Evolutionary conservation across 2,888 invertebrate species (phyloP), one percentile per base, ranked within the genome.

Genomic region (Cryptophagus acutangulus): DNA sequence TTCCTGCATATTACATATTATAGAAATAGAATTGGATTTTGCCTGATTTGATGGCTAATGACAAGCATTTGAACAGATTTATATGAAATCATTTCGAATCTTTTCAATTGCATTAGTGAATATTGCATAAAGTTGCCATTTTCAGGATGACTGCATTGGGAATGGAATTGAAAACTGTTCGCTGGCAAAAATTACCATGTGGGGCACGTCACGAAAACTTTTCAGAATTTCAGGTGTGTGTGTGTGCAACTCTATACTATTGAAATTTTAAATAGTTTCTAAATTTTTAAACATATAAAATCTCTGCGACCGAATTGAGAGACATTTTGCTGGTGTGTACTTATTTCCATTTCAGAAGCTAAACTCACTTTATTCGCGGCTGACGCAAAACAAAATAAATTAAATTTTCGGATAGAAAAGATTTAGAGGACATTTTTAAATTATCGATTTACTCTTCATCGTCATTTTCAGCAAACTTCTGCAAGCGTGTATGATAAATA

Each of bases 231-330:
- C 46, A 39, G 35, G 41, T 38, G 39, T n/a, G n/a, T n/a, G n/a
- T n/a, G n/a, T n/a, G n/a, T n/a, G n/a, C 24, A n/a, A 6, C 24
- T 6, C 24, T n/a, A 20, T 20, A n/a, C 40, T 39, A 49, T 49
- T 49, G 49, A 47, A 46, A 51, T 42, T 52, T 49, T 49, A 49
- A 49, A 52, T 51, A 49, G 50, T 52, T 48, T 41, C 44, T 46
- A 43, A 51, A 51, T 51, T 52, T 52, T 48, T 48, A 45, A 51
- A 43, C 46, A 20, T 20, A 20, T 8, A 20, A n/a, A 20, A 20
- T 20, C 24, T 20, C n/a, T 20, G 6, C 6, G n/a, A 20, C 24
- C n/a, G n/a, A n/a, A n/a, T n/a, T n/a, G n/a, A n/a, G n/a, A n/a
- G n/a, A n/a, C n/a, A n/a, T n/a, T n/a, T n/a, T n/a, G n/a, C n/a